Conservation (phyloP, 2,888 invertebrate species). For the Anticlea derivata region DNA sequence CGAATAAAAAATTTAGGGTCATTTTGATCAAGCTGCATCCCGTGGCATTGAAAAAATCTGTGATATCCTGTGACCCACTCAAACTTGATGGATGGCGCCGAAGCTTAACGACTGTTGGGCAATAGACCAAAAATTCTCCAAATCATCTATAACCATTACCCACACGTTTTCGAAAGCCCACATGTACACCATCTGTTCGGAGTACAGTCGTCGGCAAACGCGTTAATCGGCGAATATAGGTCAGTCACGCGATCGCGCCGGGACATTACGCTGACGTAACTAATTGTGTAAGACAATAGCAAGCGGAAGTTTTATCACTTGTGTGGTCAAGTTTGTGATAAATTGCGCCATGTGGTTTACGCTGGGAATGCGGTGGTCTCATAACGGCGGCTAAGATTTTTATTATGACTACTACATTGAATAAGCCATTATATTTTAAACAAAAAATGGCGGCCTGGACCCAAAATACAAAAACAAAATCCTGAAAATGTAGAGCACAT, state of each 20-base stretch:
- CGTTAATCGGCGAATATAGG: slow-evolving; percentile 37
- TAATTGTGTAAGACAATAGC: slow-evolving; percentile 17
- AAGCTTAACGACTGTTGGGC: slow-evolving; percentile 31
- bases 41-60: not conserved
- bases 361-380: no score
- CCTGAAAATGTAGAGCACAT: no score
- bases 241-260: slow-evolving; percentile 33
- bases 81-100: slow-evolving; percentile 33
- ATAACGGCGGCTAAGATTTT: no score
- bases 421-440: no score
- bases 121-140: slow-evolving; percentile 19
- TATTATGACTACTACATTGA: no score
- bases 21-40: not conserved
- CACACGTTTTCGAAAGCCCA: slow-evolving; percentile 35
- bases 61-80: not conserved
- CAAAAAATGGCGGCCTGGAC: no score
- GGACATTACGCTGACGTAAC: slow-evolving; percentile 17
- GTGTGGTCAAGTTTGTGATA: slow-evolving; percentile 6
- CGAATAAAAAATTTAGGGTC: no score
- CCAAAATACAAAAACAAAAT: no score
- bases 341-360: not conserved
- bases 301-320: slow-evolving; percentile 9
- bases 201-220: slow-evolving; percentile 49
- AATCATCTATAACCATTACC: slow-evolving; percentile 14
- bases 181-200: slow-evolving; percentile 58